Conservation (phyloP, 1,140 invertebrate species). For the Drosophila malerkotliana region DNA sequence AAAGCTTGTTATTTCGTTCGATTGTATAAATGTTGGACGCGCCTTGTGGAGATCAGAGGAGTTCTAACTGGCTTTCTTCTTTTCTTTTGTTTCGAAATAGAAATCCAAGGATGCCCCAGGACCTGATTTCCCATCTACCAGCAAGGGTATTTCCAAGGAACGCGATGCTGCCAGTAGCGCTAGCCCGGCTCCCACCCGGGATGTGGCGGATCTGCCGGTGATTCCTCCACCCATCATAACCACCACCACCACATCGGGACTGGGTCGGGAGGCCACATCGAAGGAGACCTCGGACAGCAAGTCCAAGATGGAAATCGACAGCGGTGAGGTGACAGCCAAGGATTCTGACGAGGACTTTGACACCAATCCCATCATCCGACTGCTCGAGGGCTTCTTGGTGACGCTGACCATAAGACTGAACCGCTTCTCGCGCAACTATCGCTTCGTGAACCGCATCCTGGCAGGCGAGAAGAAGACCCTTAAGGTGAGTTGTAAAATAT, state of each 20-base stretch:
- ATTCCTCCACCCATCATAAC: conserved; percentile 32
- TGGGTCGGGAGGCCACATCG: conserved; percentile 47
- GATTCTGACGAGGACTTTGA: conserved; percentile 78
- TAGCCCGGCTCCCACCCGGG: conserved; percentile 37
- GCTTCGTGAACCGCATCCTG: conserved; percentile 93
- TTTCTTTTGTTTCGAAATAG: conserved; percentile 25
- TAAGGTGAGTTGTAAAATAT: conserved; percentile 87
- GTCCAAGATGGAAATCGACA: conserved; percentile 75
- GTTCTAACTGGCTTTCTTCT: neutral
- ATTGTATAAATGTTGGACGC: conserved; percentile 45
- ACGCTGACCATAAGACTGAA: conserved; percentile 95
- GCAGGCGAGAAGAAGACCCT: conserved; percentile 92
- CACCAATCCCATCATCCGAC: conserved; percentile 76
- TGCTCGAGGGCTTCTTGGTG: conserved; percentile 90
- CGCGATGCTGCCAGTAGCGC: conserved; percentile 48
- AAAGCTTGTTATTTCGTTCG: conserved; percentile 59
- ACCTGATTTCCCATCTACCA: conserved; percentile 70
- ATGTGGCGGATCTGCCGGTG: conserved; percentile 60
- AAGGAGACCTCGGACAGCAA: conserved; percentile 74
- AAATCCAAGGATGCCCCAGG: conserved; percentile 70
- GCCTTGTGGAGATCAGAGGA: neutral
- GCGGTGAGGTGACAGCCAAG: conserved; percentile 72
- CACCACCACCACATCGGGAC: conserved; percentile 7
- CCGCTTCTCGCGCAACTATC: conserved; percentile 95
- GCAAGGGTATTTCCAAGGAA: conserved; percentile 71